Conservation (phyloP, 2,888 invertebrate species). For the Tipula lateralis region DNA sequence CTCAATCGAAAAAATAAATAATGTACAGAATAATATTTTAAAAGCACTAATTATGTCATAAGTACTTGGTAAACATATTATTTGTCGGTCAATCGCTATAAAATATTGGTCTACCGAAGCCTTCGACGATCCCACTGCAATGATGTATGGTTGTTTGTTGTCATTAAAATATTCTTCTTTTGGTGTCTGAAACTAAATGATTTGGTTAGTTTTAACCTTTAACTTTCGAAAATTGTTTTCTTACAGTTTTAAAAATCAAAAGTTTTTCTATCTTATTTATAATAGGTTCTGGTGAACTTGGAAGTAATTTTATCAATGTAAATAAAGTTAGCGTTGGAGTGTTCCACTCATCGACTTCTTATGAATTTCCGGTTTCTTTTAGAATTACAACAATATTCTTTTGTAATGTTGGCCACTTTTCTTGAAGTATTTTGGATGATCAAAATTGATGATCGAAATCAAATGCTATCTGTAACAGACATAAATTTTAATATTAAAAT, state of each 20-base stretch:
- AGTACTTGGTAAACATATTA: background rate
- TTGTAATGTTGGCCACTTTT: background rate
- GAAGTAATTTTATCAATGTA: background rate
- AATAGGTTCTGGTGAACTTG: background rate
- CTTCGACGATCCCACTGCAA: background rate
- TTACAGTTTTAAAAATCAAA: background rate
- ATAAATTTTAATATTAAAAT: background rate
- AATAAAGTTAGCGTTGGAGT: no score
- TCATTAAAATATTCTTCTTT: background rate
- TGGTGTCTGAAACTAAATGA: no score
- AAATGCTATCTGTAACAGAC: no score
- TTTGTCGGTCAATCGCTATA: background rate
- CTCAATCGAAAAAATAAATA: background rate
- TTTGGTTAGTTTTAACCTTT: background rate
- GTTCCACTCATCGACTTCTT: no score
- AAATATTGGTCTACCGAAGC: background rate
- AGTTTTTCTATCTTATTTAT: background rate
- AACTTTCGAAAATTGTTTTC: background rate
- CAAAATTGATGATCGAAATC: background rate
- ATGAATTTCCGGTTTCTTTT: no score
- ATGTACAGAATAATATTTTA: background rate
- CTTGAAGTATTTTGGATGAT: background rate
- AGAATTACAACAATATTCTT: background rate
- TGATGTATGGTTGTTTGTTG: background rate
- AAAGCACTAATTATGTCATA: background rate